A percentile compares a stretch with the other conserved stretches of the same genome.
Evolutionary conservation across 2,797 vertebrate species (phyloP).

Genomic region (Scarus forsteni): DNA sequence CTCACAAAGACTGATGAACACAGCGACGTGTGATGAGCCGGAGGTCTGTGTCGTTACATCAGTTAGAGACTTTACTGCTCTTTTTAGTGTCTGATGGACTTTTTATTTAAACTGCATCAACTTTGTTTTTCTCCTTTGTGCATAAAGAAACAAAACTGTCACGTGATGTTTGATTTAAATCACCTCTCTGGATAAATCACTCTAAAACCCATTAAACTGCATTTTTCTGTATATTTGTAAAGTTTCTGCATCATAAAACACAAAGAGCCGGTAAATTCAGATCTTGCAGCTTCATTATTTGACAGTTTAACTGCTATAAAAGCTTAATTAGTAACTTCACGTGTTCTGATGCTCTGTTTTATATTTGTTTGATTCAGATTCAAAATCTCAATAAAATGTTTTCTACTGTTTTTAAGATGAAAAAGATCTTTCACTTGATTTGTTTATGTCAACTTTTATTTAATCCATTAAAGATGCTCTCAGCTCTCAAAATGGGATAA

Average conservation of each 20-base stretch:
- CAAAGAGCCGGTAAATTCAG: too few relatives aligned
- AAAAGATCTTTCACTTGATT: slow-evolving; percentile 8
- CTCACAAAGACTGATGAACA: slow-evolving; percentile 61
- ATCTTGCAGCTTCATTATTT: too few relatives aligned
- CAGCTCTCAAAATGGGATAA: too few relatives aligned
- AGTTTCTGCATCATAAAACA: background rate
- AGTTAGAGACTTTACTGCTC: slow-evolving; percentile 17
- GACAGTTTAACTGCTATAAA: too few relatives aligned
- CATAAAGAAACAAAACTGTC: background rate
- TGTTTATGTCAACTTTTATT: too few relatives aligned
- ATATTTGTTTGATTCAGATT: slow-evolving; percentile 23
- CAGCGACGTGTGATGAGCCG: slow-evolving; percentile 57
- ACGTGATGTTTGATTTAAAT: too few relatives aligned
- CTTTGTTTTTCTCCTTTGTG: slow-evolving; percentile 7
- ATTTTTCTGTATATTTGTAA: too few relatives aligned
- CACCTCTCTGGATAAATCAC: too few relatives aligned
- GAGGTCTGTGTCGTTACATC: background rate
- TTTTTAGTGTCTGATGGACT: background rate
- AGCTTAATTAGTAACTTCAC: slow-evolving; percentile 49
- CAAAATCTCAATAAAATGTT: slow-evolving; percentile 58
- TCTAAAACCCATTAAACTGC: too few relatives aligned
- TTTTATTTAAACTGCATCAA: background rate
- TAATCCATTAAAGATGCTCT: too few relatives aligned
- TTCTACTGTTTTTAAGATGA: slow-evolving; percentile 58
- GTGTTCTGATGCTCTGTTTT: slow-evolving; percentile 6